Percentiles rank a stretch among this genome's conserved stretches.
phyloP scores from a whole-genome alignment of 1,140 invertebrate genomes.

The Hetaerina americana region DNA sequence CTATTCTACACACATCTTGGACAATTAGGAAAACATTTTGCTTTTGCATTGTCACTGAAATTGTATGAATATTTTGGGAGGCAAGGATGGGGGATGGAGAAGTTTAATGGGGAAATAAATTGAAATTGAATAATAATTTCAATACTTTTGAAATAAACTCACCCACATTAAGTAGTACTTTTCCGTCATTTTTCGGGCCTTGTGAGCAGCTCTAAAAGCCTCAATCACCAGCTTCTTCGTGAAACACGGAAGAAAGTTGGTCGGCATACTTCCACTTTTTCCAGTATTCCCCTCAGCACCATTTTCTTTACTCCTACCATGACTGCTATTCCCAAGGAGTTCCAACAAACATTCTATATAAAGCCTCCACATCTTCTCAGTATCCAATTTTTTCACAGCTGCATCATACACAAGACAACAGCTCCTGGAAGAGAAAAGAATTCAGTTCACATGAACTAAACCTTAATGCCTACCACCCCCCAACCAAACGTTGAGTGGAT shows the following conservation, averaged over 20 bases:
- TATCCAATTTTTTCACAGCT: slow-evolving; percentile 36
- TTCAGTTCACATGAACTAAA: no score
- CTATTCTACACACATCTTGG: no score
- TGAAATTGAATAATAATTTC: no score
- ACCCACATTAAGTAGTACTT: slow-evolving; percentile 38
- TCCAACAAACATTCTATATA: slow-evolving; percentile 37
- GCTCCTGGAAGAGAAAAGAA: slow-evolving; percentile 18
- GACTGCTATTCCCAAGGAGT: slow-evolving; percentile 17
- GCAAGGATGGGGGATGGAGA: no score
- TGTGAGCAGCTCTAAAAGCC: slow-evolving; percentile 31
- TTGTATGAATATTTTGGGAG: no score
- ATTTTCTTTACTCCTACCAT: neutral
- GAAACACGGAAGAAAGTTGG: slow-evolving; percentile 30
- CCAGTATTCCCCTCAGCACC: neutral
- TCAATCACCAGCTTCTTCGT: slow-evolving; percentile 33
- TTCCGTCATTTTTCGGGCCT: slow-evolving; percentile 31
- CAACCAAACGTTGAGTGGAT: no score
- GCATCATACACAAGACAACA: slow-evolving; percentile 35
- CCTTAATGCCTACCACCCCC: no score
- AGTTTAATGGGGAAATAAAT: no score
- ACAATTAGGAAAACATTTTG: no score
- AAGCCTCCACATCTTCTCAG: slow-evolving; percentile 37
- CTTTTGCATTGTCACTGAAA: no score
- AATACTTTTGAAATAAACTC: neutral
- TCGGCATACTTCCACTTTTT: neutral